Evolutionary conservation across 1,140 invertebrate species (phyloP).

Genomic region (Geopemphigus sp.): DNA sequence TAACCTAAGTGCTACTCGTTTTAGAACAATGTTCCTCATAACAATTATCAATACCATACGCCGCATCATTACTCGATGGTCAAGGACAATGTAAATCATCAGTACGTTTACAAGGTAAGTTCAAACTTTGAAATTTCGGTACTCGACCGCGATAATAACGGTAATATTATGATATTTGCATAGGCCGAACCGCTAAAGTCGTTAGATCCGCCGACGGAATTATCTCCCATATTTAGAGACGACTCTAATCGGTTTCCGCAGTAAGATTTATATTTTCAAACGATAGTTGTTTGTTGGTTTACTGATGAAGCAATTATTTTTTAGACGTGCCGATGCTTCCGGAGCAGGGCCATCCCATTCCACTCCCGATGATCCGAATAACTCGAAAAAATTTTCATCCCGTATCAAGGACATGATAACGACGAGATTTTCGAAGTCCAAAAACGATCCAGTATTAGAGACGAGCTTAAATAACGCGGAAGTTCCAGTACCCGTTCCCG

Average conservation of each 20-base stretch:
- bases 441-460: constrained; percentile 46
- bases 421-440: constrained; percentile 66
- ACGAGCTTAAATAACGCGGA: constrained; percentile 49
- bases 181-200: constrained; percentile 42
- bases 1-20: background rate
- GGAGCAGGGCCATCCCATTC: constrained; percentile 52
- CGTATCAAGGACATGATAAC: constrained; percentile 81
- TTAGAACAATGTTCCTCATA: constrained; percentile 44
- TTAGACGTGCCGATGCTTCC: constrained; percentile 10
- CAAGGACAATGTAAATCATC: constrained; percentile 15
- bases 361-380: constrained; percentile 52
- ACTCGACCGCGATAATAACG: background rate
- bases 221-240: constrained; percentile 43
- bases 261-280: constrained; percentile 11
- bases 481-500: constrained; percentile 28
- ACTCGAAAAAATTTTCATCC: constrained; percentile 55
- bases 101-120: constrained; percentile 36
- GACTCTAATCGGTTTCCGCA: constrained; percentile 39
- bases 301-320: background rate
- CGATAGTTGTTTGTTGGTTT: background rate
- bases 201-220: constrained; percentile 40
- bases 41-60: constrained; percentile 27
- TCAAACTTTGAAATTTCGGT: too few relatives aligned
- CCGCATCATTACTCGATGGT: constrained; percentile 24
- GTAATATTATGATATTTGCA: background rate